Percentiles rank a stretch among this genome's conserved stretches.
Conservation (phyloP, 2,888 invertebrate species). For the Platycheirus albimanus region DNA sequence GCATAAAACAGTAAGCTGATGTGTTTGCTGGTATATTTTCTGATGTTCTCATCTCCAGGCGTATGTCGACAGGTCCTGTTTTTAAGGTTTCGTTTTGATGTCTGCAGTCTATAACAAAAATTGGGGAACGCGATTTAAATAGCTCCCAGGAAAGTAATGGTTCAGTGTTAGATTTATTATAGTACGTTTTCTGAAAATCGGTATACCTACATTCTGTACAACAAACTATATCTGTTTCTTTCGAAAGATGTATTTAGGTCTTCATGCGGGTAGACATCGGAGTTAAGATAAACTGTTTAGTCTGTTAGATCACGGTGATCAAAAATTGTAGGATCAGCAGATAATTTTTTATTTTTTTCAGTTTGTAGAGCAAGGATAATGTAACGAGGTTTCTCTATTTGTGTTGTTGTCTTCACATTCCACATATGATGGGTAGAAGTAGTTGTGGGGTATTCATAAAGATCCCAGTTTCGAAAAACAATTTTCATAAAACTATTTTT, state of each 20-base stretch:
- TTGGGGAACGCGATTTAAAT: conserved; percentile 56
- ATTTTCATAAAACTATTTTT: neutral
- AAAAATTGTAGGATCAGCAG: neutral
- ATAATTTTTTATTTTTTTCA: too few relatives aligned
- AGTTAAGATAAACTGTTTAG: neutral
- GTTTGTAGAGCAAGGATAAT: too few relatives aligned
- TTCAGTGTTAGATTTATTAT: neutral
- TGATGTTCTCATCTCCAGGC: conserved; percentile 41
- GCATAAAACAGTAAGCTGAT: conserved; percentile 47
- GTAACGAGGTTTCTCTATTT: too few relatives aligned
- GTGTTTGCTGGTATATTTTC: conserved; percentile 22
- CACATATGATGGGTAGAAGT: conserved; percentile 75
- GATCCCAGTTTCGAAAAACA: too few relatives aligned
- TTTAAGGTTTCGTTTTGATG: conserved; percentile 75
- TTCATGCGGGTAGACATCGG: too few relatives aligned
- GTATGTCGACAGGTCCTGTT: conserved; percentile 51
- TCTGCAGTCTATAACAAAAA: conserved; percentile 76
- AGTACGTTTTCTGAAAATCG: neutral
- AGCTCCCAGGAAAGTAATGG: neutral
- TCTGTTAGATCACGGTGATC: neutral
- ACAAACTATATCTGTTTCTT: too few relatives aligned
- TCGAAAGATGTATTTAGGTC: too few relatives aligned
- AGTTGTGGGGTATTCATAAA: too few relatives aligned
- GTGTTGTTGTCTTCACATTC: conserved; percentile 76
- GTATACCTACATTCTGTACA: neutral